phyloP scores from a whole-genome alignment of 1,140 invertebrate genomes.

The Euborellia annulipes region DNA sequence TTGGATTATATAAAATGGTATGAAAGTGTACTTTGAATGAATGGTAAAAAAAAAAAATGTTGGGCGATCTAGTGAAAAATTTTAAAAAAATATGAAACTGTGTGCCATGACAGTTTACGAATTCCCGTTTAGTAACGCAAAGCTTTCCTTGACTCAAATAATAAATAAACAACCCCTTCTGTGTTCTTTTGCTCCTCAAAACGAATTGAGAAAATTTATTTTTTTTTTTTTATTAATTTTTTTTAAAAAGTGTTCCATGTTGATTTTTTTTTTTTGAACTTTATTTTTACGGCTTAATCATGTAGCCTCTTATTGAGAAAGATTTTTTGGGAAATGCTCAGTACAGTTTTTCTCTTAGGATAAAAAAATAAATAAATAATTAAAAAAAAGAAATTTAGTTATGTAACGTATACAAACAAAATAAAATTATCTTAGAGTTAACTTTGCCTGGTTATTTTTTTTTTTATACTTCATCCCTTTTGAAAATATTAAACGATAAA shows the following conservation, averaged over 20 bases:
- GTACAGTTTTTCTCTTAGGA: constrained; percentile 4
- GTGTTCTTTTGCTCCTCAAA: too few species aligned
- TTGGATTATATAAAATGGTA: too few species aligned
- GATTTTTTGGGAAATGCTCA: constrained; percentile 3
- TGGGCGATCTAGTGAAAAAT: too few species aligned
- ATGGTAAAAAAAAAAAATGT: too few species aligned
- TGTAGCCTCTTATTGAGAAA: constrained; percentile 8
- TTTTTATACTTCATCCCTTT: too few species aligned
- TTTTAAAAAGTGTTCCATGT: background rate
- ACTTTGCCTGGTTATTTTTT: background rate
- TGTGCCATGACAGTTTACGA: constrained; percentile 9
- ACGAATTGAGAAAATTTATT: too few species aligned
- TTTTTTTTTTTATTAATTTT: background rate
- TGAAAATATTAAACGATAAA: too few species aligned
- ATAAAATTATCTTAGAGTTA: constrained; percentile 10
- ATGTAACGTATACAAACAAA: constrained; percentile 8
- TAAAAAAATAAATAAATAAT: constrained; percentile 1
- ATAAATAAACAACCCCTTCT: too few species aligned
- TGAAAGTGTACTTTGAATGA: too few species aligned
- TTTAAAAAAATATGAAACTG: constrained; percentile 3
- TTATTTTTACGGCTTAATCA: constrained; percentile 6
- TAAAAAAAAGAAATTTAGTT: constrained; percentile 2
- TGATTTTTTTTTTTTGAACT: constrained; percentile 1
- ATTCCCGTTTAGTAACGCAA: background rate
- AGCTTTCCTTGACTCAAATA: constrained; percentile 4